These are phyloP conservation scores for Tenebrio molitor DNA, from an alignment of 1,140 invertebrate genomes.

Conservation along the genomic window DNA sequence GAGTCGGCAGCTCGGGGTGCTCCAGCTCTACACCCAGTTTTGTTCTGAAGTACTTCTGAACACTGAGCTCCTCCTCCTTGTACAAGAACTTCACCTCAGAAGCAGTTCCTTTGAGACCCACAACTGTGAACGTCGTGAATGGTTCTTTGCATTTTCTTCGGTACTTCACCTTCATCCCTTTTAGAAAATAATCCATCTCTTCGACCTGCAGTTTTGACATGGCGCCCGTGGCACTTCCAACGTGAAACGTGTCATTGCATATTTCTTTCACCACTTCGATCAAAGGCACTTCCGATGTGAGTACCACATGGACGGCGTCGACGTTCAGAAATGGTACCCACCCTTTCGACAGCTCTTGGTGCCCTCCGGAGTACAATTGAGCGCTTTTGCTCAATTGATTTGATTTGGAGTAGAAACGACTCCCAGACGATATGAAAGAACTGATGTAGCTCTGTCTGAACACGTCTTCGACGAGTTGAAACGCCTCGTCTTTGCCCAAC, in stretches of 20 bases:
- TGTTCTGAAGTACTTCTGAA: slow-evolving; percentile 69
- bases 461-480: slow-evolving; percentile 88
- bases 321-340: slow-evolving; percentile 81
- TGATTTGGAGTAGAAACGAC: slow-evolving; percentile 59
- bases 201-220: too few relatives aligned
- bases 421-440: slow-evolving; percentile 63
- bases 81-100: slow-evolving; percentile 43
- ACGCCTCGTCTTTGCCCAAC: slow-evolving; percentile 72
- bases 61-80: slow-evolving; percentile 61
- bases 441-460: slow-evolving; percentile 73
- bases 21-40: background rate
- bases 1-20: slow-evolving; percentile 72
- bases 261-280: slow-evolving; percentile 65
- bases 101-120: slow-evolving; percentile 66
- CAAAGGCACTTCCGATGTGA: slow-evolving; percentile 66
- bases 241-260: too few relatives aligned
- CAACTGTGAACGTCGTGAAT: too few relatives aligned
- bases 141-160: slow-evolving; percentile 67
- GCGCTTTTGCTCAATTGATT: slow-evolving; percentile 67
- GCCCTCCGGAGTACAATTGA: slow-evolving; percentile 80
- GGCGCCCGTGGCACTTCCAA: too few relatives aligned
- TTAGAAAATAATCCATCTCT: slow-evolving; percentile 48
- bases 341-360: slow-evolving; percentile 80
- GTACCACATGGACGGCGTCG: slow-evolving; percentile 76
- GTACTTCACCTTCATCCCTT: slow-evolving; percentile 64